phyloP scores from a whole-genome alignment of 1,140 invertebrate species.

The Sminthurinus signatus region DNA sequence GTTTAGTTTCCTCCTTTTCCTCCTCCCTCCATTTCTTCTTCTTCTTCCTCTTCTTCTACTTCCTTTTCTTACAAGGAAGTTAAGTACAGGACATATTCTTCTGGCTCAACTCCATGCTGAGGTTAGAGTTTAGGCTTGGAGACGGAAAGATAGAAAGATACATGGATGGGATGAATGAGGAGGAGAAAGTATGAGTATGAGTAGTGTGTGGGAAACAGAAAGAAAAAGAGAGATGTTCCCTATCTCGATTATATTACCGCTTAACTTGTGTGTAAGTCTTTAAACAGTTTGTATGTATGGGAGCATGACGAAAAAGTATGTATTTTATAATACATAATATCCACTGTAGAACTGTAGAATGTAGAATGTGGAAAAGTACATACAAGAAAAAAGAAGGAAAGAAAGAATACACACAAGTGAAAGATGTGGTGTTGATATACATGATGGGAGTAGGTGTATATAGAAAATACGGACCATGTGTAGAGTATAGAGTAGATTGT shows the following conservation, averaged over 20 bases:
- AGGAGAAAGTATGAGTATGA: neutral
- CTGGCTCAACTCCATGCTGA: neutral
- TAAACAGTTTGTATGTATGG: no score
- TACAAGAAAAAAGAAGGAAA: conserved; percentile 3
- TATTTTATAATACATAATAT: neutral
- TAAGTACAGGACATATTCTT: no score
- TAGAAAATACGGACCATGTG: no score
- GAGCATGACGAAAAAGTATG: no score
- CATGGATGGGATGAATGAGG: neutral
- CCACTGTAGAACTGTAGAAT: neutral
- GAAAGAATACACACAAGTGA: neutral
- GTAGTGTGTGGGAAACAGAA: neutral
- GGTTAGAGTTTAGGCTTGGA: neutral
- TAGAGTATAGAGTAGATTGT: no score
- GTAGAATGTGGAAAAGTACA: neutral
- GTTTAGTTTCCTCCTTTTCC: conserved; percentile 15
- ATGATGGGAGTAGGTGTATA: no score
- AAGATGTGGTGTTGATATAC: neutral
- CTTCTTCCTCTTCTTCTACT: no score
- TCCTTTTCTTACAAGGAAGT: no score
- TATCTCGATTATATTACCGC: neutral
- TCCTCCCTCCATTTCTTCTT: no score
- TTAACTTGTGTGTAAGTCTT: no score
- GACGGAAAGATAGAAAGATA: conserved; percentile 1
- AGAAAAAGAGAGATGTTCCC: neutral